A percentile compares a stretch with the other conserved stretches of the same genome.
phyloP scores from a whole-genome alignment of 2,888 invertebrate genomes.

The Gari tellinella region DNA sequence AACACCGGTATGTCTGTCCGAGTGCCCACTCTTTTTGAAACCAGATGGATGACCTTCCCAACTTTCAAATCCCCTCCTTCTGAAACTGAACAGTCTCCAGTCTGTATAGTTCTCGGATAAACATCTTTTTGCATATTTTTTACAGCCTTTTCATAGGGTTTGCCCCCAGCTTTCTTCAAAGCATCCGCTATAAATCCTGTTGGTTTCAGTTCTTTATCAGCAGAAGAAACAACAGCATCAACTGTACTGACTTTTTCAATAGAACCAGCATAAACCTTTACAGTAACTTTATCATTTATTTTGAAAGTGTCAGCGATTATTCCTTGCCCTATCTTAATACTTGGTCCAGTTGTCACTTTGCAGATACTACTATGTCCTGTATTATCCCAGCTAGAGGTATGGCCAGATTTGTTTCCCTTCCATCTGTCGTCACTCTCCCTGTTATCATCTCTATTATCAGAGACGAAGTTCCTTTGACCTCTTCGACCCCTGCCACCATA shows the following conservation, averaged over 20 bases:
- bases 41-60: slow-evolving; percentile 27
- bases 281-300: slow-evolving; percentile 7
- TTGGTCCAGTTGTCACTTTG: too few relatives aligned
- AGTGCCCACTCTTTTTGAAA: slow-evolving; percentile 15
- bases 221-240: slow-evolving; percentile 53
- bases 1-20: not conserved
- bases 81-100: slow-evolving; percentile 11
- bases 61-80: slow-evolving; percentile 18
- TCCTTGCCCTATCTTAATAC: too few relatives aligned
- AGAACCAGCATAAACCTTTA: slow-evolving; percentile 36
- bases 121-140: slow-evolving; percentile 4
- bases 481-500: slow-evolving; percentile 5
- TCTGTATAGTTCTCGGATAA: too few relatives aligned
- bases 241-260: slow-evolving; percentile 32
- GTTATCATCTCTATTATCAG: not conserved
- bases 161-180: slow-evolving; percentile 32
- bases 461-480: slow-evolving; percentile 6
- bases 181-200: slow-evolving; percentile 38
- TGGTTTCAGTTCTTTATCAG: slow-evolving; percentile 9
- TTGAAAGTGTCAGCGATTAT: too few relatives aligned
- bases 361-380: too few relatives aligned
- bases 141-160: slow-evolving; percentile 13
- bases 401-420: not conserved
- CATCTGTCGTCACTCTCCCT: not conserved
- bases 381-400: too few relatives aligned